A percentile compares a stretch with the other conserved stretches of the same genome.
phyloP scores from a whole-genome alignment of 2,797 vertebrate genomes.

The Alauda arvensis region DNA sequence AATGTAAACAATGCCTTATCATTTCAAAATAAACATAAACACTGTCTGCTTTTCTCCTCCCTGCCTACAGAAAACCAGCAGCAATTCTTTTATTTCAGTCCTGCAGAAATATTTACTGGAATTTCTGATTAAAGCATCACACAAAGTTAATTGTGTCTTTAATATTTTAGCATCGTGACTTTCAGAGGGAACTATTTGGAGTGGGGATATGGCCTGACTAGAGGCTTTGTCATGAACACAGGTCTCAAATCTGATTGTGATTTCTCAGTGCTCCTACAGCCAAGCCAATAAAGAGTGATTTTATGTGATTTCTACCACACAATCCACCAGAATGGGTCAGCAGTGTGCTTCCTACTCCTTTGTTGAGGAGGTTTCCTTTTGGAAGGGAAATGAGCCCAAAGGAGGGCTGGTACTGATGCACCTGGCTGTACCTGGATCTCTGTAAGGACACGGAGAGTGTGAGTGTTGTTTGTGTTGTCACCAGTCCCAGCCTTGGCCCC shows the following conservation, averaged over 20 bases:
- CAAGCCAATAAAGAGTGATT: accelerated
- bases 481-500: accelerated
- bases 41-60: background rate
- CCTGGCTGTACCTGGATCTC: accelerated
- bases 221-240: background rate
- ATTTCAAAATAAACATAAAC: background rate
- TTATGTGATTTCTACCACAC: background rate
- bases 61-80: background rate
- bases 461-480: accelerated
- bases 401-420: background rate
- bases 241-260: background rate
- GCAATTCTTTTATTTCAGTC: background rate
- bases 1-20: background rate
- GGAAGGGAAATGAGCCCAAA: accelerated
- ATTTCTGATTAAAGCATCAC: background rate
- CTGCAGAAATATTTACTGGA: background rate
- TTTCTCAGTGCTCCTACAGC: background rate
- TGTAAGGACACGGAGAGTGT: accelerated
- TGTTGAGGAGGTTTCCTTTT: accelerated
- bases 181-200: background rate
- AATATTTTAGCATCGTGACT: background rate
- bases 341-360: background rate
- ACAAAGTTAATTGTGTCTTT: background rate
- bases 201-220: accelerated
- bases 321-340: accelerated